These are phyloP conservation scores for Aethes cnicana DNA, from an alignment of 2,888 invertebrate genomes.

Conservation along the genomic window DNA sequence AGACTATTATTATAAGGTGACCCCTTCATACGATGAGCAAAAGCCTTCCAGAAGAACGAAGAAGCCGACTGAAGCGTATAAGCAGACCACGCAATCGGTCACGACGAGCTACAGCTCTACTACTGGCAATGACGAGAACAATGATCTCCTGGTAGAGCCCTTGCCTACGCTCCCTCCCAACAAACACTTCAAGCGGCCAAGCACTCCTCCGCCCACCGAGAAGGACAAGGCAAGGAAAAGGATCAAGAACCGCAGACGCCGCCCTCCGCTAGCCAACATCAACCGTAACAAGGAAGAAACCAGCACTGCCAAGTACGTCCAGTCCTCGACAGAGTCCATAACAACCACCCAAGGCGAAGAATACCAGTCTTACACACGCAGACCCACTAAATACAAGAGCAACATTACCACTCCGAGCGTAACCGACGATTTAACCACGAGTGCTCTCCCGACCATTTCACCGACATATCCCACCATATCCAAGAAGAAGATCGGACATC, in stretches of 20 bases:
- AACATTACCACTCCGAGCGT: conserved; percentile 70
- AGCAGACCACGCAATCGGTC: conserved; percentile 31
- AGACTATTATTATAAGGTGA: conserved; percentile 75
- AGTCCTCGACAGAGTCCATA: conserved; percentile 51
- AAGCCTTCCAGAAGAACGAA: conserved; percentile 63
- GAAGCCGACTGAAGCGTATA: conserved; percentile 58
- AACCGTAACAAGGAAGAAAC: conserved; percentile 58
- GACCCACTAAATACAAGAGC: conserved; percentile 56
- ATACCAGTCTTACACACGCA: conserved; percentile 63
- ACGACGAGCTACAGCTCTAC: conserved; percentile 37
- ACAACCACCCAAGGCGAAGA: conserved; percentile 57
- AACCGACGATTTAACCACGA: conserved; percentile 72
- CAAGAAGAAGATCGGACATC: conserved; percentile 66
- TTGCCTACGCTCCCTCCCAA: conserved; percentile 77
- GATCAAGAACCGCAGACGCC: conserved; percentile 73
- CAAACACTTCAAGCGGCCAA: conserved; percentile 72
- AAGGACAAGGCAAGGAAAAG: conserved; percentile 70
- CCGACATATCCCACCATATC: conserved; percentile 70
- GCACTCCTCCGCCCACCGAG: conserved; percentile 48
- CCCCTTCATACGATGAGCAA: conserved; percentile 63
- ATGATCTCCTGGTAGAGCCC: conserved; percentile 53
- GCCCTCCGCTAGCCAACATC: conserved; percentile 59
- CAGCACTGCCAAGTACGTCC: conserved; percentile 45
- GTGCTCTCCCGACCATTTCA: conserved; percentile 71
- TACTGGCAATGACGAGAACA: conserved; percentile 55